Evolutionary conservation across 2,797 vertebrate species (phyloP).

Genomic region (Pipistrellus kuhlii): DNA sequence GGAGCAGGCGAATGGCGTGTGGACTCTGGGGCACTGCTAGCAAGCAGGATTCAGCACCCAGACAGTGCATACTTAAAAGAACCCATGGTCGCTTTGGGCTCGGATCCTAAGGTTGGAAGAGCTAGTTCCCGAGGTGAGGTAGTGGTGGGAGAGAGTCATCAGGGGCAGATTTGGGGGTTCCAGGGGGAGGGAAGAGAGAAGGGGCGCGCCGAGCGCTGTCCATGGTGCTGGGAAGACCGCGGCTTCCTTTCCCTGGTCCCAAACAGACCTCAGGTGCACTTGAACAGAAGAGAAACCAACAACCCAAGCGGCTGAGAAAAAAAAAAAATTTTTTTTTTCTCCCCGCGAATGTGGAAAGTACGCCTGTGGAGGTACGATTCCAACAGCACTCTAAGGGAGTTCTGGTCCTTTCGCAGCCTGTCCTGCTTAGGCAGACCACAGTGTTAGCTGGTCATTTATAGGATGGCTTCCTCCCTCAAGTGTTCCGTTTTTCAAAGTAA

Average conservation of each 20-base stretch:
- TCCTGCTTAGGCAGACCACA: constrained; percentile 19
- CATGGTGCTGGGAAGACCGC: constrained; percentile 91
- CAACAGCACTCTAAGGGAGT: background rate
- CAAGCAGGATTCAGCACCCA: constrained; percentile 1
- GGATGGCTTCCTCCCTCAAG: background rate
- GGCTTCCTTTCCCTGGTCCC: background rate
- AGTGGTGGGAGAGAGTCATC: background rate
- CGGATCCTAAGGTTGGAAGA: constrained; percentile 28
- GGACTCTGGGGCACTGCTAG: constrained; percentile 6
- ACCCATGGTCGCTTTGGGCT: constrained; percentile 43
- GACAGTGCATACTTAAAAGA: background rate
- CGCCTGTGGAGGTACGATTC: background rate
- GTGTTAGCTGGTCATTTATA: background rate
- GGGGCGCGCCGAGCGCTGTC: constrained; percentile 91
- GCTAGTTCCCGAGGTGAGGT: constrained; percentile 14
- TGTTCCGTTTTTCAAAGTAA: constrained; percentile 45
- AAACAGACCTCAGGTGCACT: constrained; percentile 16
- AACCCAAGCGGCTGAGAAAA: background rate
- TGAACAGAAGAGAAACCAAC: background rate
- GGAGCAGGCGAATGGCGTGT: constrained; percentile 36
- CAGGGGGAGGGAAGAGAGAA: background rate
- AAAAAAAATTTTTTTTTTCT: too few relatives aligned
- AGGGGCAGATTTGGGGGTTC: constrained; percentile 61
- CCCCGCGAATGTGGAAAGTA: background rate
- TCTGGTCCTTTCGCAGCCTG: constrained; percentile 30